Evolutionary conservation across 2,797 vertebrate species (phyloP).

Genomic region (Sebastes aleutianus): DNA sequence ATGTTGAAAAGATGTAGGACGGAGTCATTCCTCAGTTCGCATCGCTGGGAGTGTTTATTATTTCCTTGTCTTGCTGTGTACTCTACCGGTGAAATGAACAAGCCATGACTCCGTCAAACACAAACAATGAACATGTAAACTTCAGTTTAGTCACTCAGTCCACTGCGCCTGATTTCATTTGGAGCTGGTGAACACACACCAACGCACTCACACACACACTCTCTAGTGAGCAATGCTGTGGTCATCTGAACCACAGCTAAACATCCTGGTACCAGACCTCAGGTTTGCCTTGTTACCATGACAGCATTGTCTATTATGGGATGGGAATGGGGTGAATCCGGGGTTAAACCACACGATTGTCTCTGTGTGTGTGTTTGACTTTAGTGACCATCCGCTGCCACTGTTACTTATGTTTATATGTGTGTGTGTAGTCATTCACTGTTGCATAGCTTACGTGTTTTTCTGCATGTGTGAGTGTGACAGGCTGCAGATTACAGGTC

Average conservation of each 20-base stretch:
- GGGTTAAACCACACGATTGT: slow-evolving; percentile 54
- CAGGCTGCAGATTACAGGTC: slow-evolving; percentile 58
- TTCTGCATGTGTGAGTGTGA: slow-evolving; percentile 13
- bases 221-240: slow-evolving; percentile 42
- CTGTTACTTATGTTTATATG: slow-evolving; percentile 10
- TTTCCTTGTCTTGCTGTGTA: slow-evolving; percentile 34
- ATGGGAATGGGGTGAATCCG: slow-evolving; percentile 41
- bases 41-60: slow-evolving; percentile 52
- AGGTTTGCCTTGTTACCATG: slow-evolving; percentile 58
- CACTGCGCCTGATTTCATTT: slow-evolving; percentile 24
- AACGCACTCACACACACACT: slow-evolving; percentile 17
- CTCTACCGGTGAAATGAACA: slow-evolving; percentile 43
- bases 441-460: not conserved
- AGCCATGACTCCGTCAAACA: slow-evolving; percentile 49
- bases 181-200: slow-evolving; percentile 2
- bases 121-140: slow-evolving; percentile 59
- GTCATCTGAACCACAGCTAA: slow-evolving; percentile 53
- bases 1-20: slow-evolving; percentile 19
- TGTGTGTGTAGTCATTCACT: slow-evolving; percentile 1
- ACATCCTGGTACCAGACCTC: slow-evolving; percentile 66
- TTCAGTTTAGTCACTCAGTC: slow-evolving; percentile 42
- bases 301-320: slow-evolving; percentile 56
- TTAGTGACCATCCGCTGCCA: slow-evolving; percentile 11
- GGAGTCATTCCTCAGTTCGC: not conserved
- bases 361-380: slow-evolving; percentile 14